These are phyloP conservation scores for Pygathrix nemaeus DNA, from an alignment of 2,113 vertebrate species.

Conservation along the genomic window DNA sequence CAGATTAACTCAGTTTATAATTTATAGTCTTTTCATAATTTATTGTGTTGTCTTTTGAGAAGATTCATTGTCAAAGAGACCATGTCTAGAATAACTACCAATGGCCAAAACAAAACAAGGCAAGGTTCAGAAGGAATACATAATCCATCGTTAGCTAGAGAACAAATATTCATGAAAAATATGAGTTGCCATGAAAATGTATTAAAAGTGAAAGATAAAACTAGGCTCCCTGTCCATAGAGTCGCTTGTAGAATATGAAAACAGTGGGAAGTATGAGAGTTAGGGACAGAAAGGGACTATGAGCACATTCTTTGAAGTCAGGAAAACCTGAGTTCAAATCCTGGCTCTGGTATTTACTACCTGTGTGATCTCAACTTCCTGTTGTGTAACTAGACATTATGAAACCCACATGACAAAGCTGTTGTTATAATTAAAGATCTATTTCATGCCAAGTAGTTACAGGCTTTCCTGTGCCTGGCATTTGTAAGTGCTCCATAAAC, in stretches of 20 bases:
- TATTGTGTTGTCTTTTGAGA: neutral
- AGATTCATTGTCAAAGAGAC: neutral
- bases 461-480: neutral
- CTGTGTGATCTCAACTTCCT: neutral
- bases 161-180: neutral
- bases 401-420: neutral
- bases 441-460: neutral
- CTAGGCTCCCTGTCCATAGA: neutral
- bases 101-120: neutral
- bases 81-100: neutral
- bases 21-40: neutral
- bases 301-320: neutral
- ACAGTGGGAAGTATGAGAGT: neutral
- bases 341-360: neutral
- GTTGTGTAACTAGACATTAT: neutral
- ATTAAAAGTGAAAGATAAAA: neutral
- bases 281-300: accelerated
- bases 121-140: neutral
- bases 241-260: neutral
- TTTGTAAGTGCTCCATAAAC: neutral
- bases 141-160: neutral
- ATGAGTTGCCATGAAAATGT: neutral
- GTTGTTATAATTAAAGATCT: neutral
- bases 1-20: neutral
- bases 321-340: neutral